These are phyloP conservation scores for Tetraodon nigroviridis DNA, from an alignment of 2,113 vertebrate species.

Conservation along the genomic window DNA sequence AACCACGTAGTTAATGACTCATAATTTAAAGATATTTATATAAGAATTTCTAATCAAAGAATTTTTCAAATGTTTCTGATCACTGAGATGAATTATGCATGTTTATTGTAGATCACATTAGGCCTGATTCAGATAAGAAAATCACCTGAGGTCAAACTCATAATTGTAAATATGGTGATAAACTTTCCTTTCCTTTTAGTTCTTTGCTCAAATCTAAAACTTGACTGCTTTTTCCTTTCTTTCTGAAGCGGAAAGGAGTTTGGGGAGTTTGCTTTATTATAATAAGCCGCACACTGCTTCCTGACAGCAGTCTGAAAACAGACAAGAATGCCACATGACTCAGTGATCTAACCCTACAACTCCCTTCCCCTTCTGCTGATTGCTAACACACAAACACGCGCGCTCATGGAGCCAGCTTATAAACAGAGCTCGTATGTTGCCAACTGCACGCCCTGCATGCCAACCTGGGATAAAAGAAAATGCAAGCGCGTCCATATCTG, in stretches of 20 bases:
- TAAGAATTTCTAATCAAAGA: too few relatives aligned
- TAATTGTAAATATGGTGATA: not conserved
- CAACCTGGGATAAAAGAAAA: constrained; percentile 58
- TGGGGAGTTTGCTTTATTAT: constrained; percentile 50
- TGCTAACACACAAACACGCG: constrained; percentile 16
- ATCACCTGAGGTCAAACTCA: not conserved
- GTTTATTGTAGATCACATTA: too few relatives aligned
- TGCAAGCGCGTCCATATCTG: constrained; percentile 56
- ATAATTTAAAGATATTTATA: too few relatives aligned
- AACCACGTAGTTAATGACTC: constrained; percentile 34
- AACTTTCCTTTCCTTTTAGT: not conserved
- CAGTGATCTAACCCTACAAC: constrained; percentile 61
- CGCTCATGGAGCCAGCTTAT: constrained; percentile 41
- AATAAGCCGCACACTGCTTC: constrained; percentile 57
- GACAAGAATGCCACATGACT: constrained; percentile 74
- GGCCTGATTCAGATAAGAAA: too few relatives aligned
- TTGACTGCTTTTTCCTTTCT: constrained; percentile 9
- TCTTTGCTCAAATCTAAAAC: constrained; percentile 1
- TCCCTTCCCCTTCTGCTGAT: constrained; percentile 14
- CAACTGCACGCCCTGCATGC: constrained; percentile 53
- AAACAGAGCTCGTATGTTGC: constrained; percentile 60
- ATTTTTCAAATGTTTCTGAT: constrained; percentile 4
- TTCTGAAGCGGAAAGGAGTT: constrained; percentile 22
- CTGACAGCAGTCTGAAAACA: constrained; percentile 73
- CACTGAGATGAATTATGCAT: too few relatives aligned